Percentiles rank a stretch among this genome's conserved stretches.
Evolutionary conservation across 2,113 vertebrate species (phyloP).

Genomic region (Butorides virescens): DNA sequence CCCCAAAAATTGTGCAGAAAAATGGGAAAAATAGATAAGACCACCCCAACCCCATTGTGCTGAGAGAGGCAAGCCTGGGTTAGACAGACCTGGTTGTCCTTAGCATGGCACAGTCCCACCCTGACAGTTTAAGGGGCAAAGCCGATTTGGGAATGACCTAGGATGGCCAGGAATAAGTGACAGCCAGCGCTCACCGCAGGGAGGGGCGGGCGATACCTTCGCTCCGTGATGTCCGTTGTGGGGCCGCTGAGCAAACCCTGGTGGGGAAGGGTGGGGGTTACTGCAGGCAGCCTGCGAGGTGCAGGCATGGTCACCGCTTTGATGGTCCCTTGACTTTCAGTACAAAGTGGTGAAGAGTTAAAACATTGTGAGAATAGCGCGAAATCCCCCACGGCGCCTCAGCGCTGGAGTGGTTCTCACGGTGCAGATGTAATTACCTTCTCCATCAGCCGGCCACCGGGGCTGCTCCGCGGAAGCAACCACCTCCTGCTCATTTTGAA

Average conservation of each 20-base stretch:
- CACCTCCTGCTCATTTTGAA: not conserved
- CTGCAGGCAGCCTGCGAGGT: not conserved
- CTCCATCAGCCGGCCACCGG: not conserved
- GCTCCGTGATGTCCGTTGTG: fast-evolving
- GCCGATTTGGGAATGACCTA: not conserved
- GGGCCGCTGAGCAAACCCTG: not conserved
- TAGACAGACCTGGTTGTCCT: not conserved
- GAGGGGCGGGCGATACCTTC: not conserved
- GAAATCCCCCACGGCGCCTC: not conserved
- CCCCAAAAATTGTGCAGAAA: not conserved
- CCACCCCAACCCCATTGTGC: not conserved
- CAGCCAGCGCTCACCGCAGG: not conserved
- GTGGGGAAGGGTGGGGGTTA: not conserved
- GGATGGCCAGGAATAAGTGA: not conserved
- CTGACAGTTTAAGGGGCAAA: not conserved
- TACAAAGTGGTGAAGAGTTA: not conserved
- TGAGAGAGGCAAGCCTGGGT: too few species aligned
- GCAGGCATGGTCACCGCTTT: not conserved
- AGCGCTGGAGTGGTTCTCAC: not conserved
- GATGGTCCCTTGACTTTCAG: not conserved
- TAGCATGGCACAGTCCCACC: not conserved
- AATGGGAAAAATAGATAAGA: not conserved
- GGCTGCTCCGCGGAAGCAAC: not conserved
- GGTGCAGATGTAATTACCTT: not conserved
- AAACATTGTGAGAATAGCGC: not conserved